Evolutionary conservation across 1,140 invertebrate genomes (phyloP).

Genomic region (Thrips palmi): DNA sequence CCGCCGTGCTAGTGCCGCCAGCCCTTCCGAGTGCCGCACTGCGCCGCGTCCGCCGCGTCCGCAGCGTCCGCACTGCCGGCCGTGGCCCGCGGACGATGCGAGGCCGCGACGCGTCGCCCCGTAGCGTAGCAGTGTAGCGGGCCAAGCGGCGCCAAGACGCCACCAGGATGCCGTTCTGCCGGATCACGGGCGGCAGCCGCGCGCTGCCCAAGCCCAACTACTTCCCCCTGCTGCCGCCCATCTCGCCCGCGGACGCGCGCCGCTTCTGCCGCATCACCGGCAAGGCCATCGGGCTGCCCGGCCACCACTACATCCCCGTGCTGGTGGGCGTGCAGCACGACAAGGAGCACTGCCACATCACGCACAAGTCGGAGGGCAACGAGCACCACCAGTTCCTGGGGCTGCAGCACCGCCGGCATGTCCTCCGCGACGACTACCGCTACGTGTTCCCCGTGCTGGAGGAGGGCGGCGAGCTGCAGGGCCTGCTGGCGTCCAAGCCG

Average conservation of each 20-base stretch:
- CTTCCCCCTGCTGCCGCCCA: slow-evolving; percentile 59
- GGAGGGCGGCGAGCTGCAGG: slow-evolving; percentile 36
- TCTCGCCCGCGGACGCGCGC: slow-evolving; percentile 61
- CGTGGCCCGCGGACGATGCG: too few relatives aligned
- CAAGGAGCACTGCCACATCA: slow-evolving; percentile 40
- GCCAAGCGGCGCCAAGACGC: too few relatives aligned
- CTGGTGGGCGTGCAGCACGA: slow-evolving; percentile 31
- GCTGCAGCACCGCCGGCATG: slow-evolving; percentile 29
- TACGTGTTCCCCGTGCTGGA: slow-evolving; percentile 55
- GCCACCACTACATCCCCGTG: slow-evolving; percentile 64
- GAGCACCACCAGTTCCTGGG: slow-evolving; percentile 35
- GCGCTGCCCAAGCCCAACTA: slow-evolving; percentile 67
- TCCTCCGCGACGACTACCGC: slow-evolving; percentile 44
- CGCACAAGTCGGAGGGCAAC: slow-evolving; percentile 34
- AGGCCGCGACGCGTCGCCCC: too few relatives aligned
- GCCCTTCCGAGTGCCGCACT: too few relatives aligned
- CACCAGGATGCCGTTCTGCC: slow-evolving; percentile 53
- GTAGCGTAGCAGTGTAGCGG: too few relatives aligned
- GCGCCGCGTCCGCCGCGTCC: too few relatives aligned
- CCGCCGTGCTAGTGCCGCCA: too few relatives aligned
- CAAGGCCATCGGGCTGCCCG: slow-evolving; percentile 53
- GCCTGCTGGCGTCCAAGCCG: slow-evolving; percentile 39
- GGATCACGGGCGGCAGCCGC: slow-evolving; percentile 61
- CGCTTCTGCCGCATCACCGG: slow-evolving; percentile 63
- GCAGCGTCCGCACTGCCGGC: too few relatives aligned